phyloP scores from a whole-genome alignment of 2,888 invertebrate species.

The Ernsta delagoae region DNA sequence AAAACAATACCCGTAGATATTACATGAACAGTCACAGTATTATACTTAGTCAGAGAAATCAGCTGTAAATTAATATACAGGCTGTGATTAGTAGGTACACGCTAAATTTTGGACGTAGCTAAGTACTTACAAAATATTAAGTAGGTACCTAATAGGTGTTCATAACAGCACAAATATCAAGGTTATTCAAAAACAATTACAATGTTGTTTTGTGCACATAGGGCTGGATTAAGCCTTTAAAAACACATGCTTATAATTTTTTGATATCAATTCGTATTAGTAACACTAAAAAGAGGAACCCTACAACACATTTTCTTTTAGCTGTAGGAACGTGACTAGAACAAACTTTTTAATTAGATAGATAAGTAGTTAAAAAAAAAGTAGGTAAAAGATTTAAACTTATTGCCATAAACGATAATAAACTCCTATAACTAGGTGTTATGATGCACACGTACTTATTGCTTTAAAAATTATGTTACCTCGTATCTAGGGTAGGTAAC shows the following conservation, averaged over 20 bases:
- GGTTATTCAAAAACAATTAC: slow-evolving; percentile 28
- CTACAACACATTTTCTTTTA: background rate
- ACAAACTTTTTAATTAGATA: no score
- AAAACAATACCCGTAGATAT: slow-evolving; percentile 11
- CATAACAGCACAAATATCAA: slow-evolving; percentile 64
- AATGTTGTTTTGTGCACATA: background rate
- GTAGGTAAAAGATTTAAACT: no score
- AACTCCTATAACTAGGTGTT: no score
- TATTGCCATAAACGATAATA: no score
- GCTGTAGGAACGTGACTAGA: background rate
- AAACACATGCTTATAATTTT: slow-evolving; percentile 2
- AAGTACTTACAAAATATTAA: slow-evolving; percentile 36
- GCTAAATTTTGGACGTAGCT: no score
- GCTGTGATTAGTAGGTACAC: slow-evolving; percentile 9
- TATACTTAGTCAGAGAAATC: background rate
- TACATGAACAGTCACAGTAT: background rate
- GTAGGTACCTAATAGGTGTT: slow-evolving; percentile 70
- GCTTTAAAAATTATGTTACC: no score
- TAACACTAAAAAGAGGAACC: background rate
- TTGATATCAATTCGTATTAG: background rate
- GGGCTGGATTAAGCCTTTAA: slow-evolving; percentile 1
- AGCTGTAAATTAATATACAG: background rate
- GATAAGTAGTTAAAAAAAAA: no score
- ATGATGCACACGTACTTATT: no score
- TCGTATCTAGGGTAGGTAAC: no score